Evolutionary conservation across 2,113 vertebrate genomes (phyloP).

Genomic region (Ptilonorhynchus violaceus): DNA sequence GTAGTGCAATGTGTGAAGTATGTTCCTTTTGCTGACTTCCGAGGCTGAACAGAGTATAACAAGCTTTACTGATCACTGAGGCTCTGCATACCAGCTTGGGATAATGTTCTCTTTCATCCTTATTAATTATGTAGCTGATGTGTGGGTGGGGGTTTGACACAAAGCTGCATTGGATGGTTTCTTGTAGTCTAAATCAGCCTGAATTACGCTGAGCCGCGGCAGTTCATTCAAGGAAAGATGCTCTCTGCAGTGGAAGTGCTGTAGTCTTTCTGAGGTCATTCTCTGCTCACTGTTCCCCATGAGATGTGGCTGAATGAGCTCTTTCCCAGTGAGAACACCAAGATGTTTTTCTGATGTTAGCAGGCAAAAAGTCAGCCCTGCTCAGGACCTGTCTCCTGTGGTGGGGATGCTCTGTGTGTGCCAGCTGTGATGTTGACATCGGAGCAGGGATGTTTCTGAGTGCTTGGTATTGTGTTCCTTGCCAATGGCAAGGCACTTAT

Average conservation of each 20-base stretch:
- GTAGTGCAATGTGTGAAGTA: neutral
- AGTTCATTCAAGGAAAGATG: neutral
- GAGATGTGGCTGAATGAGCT: neutral
- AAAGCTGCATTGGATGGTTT: neutral
- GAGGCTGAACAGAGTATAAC: neutral
- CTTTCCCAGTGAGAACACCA: neutral
- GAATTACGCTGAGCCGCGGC: neutral
- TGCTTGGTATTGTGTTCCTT: neutral
- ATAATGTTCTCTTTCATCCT: neutral
- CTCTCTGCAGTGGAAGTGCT: neutral
- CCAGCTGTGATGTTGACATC: neutral
- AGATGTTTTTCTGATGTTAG: neutral
- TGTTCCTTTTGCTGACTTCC: neutral
- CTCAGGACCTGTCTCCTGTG: neutral
- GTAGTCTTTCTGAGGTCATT: neutral
- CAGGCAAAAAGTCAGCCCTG: neutral
- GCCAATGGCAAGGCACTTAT: neutral
- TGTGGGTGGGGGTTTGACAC: neutral
- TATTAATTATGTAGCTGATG: constrained; percentile 14
- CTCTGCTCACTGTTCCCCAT: neutral
- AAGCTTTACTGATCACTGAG: neutral
- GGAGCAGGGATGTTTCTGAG: neutral
- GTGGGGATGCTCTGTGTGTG: neutral
- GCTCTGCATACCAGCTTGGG: neutral
- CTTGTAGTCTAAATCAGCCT: neutral